These are phyloP conservation scores for Mythimna loreyi DNA, from an alignment of 2,888 invertebrate species.

Conservation along the genomic window DNA sequence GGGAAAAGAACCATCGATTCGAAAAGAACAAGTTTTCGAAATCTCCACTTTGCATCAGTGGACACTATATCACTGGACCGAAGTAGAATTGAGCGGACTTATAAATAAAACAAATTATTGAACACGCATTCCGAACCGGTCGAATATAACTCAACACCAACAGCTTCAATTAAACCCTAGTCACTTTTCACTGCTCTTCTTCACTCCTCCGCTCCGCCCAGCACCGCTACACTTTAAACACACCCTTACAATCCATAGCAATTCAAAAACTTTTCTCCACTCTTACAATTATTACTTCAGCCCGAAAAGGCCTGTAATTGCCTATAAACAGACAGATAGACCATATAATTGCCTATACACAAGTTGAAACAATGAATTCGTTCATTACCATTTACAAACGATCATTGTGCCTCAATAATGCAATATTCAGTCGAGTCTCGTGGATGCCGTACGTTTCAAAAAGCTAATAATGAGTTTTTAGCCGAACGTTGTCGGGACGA, in stretches of 20 bases:
- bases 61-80: too few relatives aligned
- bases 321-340: slow-evolving; percentile 30
- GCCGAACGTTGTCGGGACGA: slow-evolving; percentile 58
- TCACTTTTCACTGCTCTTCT: too few relatives aligned
- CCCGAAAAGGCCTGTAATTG: slow-evolving; percentile 10
- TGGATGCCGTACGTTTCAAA: slow-evolving; percentile 54
- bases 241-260: background rate
- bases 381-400: slow-evolving; percentile 64
- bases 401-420: slow-evolving; percentile 57
- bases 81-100: too few relatives aligned
- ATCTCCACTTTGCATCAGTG: too few relatives aligned
- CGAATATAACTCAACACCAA: too few relatives aligned
- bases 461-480: slow-evolving; percentile 72
- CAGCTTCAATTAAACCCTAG: too few relatives aligned
- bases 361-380: slow-evolving; percentile 50
- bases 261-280: slow-evolving; percentile 13
- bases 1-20: too few relatives aligned
- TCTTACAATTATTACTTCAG: slow-evolving; percentile 14
- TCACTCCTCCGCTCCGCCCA: too few relatives aligned
- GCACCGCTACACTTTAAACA: too few relatives aligned
- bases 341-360: slow-evolving; percentile 6
- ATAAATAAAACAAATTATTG: too few relatives aligned
- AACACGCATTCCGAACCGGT: too few relatives aligned
- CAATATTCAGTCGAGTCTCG: slow-evolving; percentile 62
- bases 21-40: too few relatives aligned